Conservation (phyloP, 2,888 invertebrate genomes). For the Chrysomela aeneicollis region DNA sequence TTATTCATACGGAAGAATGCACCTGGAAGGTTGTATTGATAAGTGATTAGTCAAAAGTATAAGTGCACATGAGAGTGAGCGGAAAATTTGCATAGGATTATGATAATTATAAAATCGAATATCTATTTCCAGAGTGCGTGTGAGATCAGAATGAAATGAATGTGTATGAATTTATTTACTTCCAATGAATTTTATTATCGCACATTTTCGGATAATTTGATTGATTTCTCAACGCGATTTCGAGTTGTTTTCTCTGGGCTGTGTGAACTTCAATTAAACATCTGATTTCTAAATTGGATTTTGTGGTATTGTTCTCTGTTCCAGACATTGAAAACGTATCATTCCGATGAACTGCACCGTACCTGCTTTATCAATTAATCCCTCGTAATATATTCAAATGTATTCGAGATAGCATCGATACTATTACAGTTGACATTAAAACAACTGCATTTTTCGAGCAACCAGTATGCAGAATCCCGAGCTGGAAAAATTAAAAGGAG, state of each 20-base stretch:
- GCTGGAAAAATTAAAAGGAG: neutral
- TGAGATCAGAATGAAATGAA: neutral
- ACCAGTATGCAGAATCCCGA: neutral
- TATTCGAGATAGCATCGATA: constrained; percentile 8
- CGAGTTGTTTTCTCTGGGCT: no score
- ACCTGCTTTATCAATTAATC: neutral
- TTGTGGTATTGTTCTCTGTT: neutral
- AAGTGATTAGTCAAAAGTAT: neutral
- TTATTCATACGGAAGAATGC: neutral
- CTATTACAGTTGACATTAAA: constrained; percentile 9
- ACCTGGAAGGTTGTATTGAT: neutral
- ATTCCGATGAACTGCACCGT: neutral
- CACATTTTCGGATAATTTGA: neutral
- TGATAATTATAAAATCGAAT: constrained; percentile 4
- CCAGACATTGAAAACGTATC: neutral
- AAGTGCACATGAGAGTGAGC: constrained; percentile 5
- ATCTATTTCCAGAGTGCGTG: neutral
- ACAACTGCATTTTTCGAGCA: constrained; percentile 8
- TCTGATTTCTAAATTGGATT: no score
- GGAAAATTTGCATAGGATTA: constrained; percentile 18
- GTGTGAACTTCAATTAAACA: no score
- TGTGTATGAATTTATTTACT: neutral
- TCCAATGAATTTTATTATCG: neutral
- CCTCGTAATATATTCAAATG: constrained; percentile 3
- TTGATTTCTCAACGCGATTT: no score